These are phyloP conservation scores for Acropora yongei DNA, from an alignment of 64 coral and sea anemone genomes.

Conservation along the genomic window DNA sequence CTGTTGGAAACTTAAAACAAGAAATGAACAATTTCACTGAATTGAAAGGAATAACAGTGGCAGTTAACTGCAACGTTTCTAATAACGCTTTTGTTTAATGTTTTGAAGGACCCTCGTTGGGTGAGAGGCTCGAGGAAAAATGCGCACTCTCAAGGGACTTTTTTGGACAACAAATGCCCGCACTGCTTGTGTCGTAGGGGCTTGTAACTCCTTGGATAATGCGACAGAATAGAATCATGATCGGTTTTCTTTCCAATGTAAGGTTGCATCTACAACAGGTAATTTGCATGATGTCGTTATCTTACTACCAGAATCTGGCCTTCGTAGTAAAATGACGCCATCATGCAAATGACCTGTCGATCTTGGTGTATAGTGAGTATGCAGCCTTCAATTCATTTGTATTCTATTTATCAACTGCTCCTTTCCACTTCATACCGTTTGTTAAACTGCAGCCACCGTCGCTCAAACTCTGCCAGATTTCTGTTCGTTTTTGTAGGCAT, in stretches of 20 bases:
- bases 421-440: constrained; percentile 27
- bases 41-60: background rate
- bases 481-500: constrained; percentile 54
- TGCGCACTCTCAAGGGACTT: background rate
- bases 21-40: constrained; percentile 6
- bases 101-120: background rate
- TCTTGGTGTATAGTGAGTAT: background rate
- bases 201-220: background rate
- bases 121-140: background rate
- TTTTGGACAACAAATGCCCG: background rate
- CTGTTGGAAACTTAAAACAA: constrained; percentile 22
- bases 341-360: no score
- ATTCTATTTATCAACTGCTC: background rate
- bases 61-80: background rate
- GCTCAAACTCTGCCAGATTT: constrained; percentile 55
- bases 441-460: constrained; percentile 56
- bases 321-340: no score
- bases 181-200: background rate
- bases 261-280: background rate
- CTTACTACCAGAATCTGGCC: no score
- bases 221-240: background rate
- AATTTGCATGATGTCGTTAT: background rate
- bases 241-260: background rate
- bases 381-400: background rate
- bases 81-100: background rate